phyloP scores from a whole-genome alignment of 2,888 invertebrate species.

The Oithona nana region DNA sequence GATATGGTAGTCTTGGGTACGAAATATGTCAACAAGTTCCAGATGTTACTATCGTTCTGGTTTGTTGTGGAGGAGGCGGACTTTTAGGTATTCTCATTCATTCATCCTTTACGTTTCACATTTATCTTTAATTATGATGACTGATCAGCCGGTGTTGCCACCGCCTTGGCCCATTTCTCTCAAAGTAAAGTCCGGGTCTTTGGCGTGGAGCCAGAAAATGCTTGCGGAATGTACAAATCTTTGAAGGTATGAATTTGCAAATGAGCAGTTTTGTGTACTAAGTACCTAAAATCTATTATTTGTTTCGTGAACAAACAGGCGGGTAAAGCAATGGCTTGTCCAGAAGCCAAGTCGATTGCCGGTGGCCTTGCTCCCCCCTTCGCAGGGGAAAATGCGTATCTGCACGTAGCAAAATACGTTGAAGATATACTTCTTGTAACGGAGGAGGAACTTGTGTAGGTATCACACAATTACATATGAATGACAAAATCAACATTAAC shows the following conservation, averaged over 20 bases:
- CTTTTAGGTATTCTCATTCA: too few species aligned
- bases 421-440: neutral
- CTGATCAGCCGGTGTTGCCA: constrained; percentile 1
- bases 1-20: neutral
- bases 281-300: neutral
- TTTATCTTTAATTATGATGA: too few species aligned
- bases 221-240: neutral
- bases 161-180: neutral
- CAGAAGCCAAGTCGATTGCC: neutral
- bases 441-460: neutral
- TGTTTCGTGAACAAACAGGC: neutral
- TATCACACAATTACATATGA: too few species aligned
- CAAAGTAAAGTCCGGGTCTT: neutral
- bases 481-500: too few species aligned
- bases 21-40: neutral
- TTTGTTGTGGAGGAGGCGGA: constrained; percentile 3
- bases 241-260: neutral
- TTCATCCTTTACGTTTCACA: too few species aligned
- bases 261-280: neutral
- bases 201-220: constrained; percentile 1
- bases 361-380: neutral
- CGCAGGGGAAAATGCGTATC: neutral
- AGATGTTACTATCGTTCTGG: neutral
- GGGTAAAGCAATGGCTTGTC: neutral
- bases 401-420: neutral